These are phyloP conservation scores for Drosophila glabriapex DNA, from an alignment of 2,888 invertebrate species.

Conservation along the genomic window DNA sequence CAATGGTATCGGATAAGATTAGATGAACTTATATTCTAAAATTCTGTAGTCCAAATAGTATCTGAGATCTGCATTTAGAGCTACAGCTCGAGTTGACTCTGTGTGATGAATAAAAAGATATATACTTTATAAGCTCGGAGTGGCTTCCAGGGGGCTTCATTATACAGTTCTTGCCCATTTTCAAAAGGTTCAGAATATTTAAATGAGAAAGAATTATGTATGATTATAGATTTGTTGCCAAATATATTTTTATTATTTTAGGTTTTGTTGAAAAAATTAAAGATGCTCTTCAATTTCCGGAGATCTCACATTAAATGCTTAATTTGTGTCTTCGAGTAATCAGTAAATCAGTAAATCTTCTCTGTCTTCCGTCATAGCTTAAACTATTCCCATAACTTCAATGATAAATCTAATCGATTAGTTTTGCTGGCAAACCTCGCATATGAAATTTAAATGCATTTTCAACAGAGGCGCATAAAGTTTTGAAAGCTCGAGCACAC, in stretches of 20 bases:
- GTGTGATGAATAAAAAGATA: not conserved
- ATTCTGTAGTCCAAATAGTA: too few species aligned
- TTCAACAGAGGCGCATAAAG: conserved; percentile 58
- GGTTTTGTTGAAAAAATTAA: not conserved
- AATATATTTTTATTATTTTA: not conserved
- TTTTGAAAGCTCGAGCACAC: conserved; percentile 45
- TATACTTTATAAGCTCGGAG: not conserved
- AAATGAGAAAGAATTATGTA: not conserved
- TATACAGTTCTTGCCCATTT: not conserved
- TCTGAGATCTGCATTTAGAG: not conserved
- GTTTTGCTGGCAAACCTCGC: conserved; percentile 49
- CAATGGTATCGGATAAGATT: not conserved
- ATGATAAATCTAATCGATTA: not conserved
- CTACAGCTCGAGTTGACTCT: not conserved
- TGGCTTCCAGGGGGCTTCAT: not conserved
- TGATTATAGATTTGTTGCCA: not conserved
- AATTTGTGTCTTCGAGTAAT: not conserved
- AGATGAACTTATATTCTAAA: not conserved
- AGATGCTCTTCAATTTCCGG: not conserved
- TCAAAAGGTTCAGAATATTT: not conserved
- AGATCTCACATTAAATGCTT: not conserved
- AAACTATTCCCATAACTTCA: not conserved
- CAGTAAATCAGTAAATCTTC: too few species aligned
- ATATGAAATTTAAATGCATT: conserved; percentile 56
- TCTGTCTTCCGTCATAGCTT: not conserved